A percentile compares a stretch with the other conserved stretches of the same genome.
phyloP scores from a whole-genome alignment of 1,140 invertebrate genomes.

The Episyrphus balteatus region DNA sequence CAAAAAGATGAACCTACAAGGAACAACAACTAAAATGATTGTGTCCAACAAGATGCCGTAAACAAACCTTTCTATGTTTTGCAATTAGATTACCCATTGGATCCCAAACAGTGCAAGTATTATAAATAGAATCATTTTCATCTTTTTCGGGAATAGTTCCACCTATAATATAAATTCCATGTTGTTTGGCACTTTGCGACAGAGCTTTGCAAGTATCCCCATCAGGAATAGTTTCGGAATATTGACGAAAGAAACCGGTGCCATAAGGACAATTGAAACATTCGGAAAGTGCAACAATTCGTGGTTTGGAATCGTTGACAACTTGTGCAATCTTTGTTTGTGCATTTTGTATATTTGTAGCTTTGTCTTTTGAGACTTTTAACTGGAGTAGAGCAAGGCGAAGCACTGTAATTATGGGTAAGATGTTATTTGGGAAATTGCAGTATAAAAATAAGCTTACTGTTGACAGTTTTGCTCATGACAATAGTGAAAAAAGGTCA shows the following conservation, averaged over 20 bases:
- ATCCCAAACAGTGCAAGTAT: conserved; percentile 85
- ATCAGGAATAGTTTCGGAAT: conserved; percentile 72
- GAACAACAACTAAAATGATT: conserved; percentile 1
- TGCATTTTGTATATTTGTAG: conserved; percentile 62
- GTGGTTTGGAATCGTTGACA: conserved; percentile 54
- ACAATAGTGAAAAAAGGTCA: too few relatives aligned
- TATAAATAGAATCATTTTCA: conserved; percentile 57
- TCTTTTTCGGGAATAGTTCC: conserved; percentile 79
- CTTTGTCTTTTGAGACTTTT: conserved; percentile 60
- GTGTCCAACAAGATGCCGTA: background rate
- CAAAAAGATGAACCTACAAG: conserved; percentile 80
- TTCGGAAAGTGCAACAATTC: conserved; percentile 75
- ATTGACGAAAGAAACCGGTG: conserved; percentile 53
- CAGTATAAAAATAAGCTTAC: too few relatives aligned
- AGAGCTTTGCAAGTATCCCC: conserved; percentile 62
- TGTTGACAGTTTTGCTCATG: too few relatives aligned
- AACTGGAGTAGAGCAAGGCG: conserved; percentile 68
- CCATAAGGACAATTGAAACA: conserved; percentile 94
- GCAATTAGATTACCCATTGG: conserved; percentile 63
- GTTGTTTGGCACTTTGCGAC: conserved; percentile 62
- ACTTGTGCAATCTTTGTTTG: conserved; percentile 61
- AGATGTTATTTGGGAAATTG: too few relatives aligned
- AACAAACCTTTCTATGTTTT: conserved; percentile 57
- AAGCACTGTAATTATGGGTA: conserved; percentile 14
- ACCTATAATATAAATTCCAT: conserved; percentile 72